Evolutionary conservation across 2,797 vertebrate genomes (phyloP), one percentile per base, ranked within the genome.

Genomic region (Lophotriccus pileatus): DNA sequence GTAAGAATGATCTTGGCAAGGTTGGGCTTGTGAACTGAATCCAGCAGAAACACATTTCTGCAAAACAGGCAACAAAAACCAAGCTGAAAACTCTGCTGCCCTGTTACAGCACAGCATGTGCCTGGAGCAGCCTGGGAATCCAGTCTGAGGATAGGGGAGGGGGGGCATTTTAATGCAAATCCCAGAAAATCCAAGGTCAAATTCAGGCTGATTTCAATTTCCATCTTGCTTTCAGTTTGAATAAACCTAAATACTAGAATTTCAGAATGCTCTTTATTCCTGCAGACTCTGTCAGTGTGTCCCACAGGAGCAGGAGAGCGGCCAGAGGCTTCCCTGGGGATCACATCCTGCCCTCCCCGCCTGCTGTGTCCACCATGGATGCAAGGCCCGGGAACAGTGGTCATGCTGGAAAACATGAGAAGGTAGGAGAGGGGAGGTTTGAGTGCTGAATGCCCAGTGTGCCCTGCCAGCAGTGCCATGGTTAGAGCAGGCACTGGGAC

Each of bases 371-470:
- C 8, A 2, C 37, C 60, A 4, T 0, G 20, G 34, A 22, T 30
- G 7, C 0, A 0, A 6, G 84, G 56, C 12, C 56, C 7, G 74
- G 34, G 41, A 43, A 9, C 10, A 49, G 30, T 24, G 1, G 63
- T 3, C 72, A n/a, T 1, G 2, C 20, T 27, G 75, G 76, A 7
- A 21, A 1, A 36, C 12, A 0, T 0, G 32, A 20, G 63, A 60
- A 56, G 56, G 24, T 7, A 52, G 79, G 50, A 44, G 41, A 19
- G 28, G 44, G 47, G 47, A 14, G 49, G 6, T 43, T 6, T 12
- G 59, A 32, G 52, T 0, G 11, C 37, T 27, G 67, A 36, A 4
- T 60, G 22, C 25, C 44, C 12, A 0, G 21, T 1, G 43, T 19
- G 1, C 43, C 77, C 73, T 30, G 3, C 0, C 14, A 28, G 16